A percentile compares a stretch with the other conserved stretches of the same genome.
Conservation (phyloP, 2,113 vertebrate species). For the Bolborhynchus lineola region DNA sequence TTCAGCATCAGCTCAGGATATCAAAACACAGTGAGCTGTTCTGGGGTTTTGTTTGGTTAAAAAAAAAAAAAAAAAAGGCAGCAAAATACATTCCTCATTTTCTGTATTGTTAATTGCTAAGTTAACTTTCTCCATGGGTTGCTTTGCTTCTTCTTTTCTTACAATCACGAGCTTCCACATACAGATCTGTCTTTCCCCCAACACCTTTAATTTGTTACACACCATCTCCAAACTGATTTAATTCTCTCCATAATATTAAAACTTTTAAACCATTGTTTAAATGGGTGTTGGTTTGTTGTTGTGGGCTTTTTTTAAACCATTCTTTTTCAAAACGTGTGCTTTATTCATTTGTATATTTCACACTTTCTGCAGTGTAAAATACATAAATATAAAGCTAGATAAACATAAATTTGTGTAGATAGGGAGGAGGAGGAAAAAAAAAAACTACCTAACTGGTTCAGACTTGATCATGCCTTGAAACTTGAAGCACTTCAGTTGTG, state of each 20-base stretch:
- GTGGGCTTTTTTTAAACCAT: not conserved
- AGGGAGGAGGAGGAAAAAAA: not conserved
- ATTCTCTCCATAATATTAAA: not conserved
- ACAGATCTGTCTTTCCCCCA: accelerated
- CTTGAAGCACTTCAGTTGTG: not conserved
- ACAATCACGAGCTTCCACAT: not conserved
- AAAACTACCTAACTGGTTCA: not conserved
- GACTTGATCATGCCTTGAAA: not conserved
- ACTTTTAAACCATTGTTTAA: not conserved
- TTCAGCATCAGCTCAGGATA: not conserved
- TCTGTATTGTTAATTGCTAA: not conserved
- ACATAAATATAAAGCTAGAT: not conserved
- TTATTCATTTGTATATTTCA: not conserved
- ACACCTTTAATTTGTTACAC: not conserved
- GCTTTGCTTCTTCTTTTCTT: not conserved
- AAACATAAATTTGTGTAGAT: not conserved
- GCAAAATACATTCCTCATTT: not conserved
- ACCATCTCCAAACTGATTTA: not conserved
- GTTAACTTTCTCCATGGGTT: not conserved
- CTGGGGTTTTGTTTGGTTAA: not conserved
- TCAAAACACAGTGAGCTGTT: not conserved
- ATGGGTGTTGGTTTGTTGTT: not conserved
- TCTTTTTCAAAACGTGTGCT: not conserved
- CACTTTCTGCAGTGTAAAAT: not conserved
- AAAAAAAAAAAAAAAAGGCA: not conserved